Percentiles rank a stretch among this genome's conserved stretches.
Conservation (phyloP, 2,888 invertebrate genomes). For the Trichopria drosophilae region DNA sequence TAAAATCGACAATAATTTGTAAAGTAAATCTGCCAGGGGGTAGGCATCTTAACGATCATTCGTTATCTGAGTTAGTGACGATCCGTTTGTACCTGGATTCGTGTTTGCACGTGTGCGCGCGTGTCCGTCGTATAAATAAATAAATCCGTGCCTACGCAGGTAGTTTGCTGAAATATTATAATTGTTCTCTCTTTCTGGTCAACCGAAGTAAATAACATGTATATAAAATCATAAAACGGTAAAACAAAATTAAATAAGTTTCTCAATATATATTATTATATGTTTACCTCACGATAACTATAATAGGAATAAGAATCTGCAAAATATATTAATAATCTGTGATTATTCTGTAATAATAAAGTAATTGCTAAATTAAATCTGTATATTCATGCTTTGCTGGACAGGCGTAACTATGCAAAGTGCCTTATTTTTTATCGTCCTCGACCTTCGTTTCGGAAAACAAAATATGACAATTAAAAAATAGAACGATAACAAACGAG, state of each 20-base stretch:
- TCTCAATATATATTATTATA: conserved; percentile 18
- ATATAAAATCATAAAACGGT: conserved; percentile 58
- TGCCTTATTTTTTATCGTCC: too few relatives aligned
- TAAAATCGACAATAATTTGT: too few relatives aligned
- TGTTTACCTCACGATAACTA: conserved; percentile 33
- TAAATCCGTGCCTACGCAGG: conserved; percentile 30
- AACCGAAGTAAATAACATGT: conserved; percentile 49
- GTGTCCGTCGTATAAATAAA: conserved; percentile 35
- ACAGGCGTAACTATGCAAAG: conserved; percentile 52
- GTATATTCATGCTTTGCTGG: conserved; percentile 43
- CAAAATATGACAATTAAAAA: conserved; percentile 41
- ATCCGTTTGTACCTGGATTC: conserved; percentile 17
- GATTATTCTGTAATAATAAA: conserved; percentile 44
- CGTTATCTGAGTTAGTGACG: too few relatives aligned
- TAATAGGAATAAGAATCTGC: conserved; percentile 53
- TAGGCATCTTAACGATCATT: conserved; percentile 38
- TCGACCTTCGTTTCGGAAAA: conserved; percentile 25
- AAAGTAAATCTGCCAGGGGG: conserved; percentile 29
- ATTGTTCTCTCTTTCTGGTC: conserved; percentile 42
- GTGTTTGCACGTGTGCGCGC: conserved; percentile 12
- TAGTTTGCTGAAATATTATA: conserved; percentile 28
- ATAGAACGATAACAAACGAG: too few relatives aligned
- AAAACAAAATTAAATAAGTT: conserved; percentile 54
- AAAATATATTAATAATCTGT: conserved; percentile 57
- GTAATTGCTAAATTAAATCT: conserved; percentile 44